Evolutionary conservation across 1,140 invertebrate genomes (phyloP), one percentile per base, ranked within the genome.

Genomic region (Oncopodura yosiiana): DNA sequence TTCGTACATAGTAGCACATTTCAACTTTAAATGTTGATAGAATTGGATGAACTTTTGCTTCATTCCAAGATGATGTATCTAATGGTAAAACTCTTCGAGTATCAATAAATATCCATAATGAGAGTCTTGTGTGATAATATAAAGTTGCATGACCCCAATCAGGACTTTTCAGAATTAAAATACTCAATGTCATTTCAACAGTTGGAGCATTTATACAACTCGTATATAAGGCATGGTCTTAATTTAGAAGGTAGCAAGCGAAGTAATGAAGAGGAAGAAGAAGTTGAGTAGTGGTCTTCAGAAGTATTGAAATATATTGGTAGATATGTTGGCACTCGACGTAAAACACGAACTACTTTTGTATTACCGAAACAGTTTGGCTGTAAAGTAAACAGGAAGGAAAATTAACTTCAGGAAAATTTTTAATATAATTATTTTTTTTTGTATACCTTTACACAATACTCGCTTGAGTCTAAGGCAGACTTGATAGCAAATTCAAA

Each of bases 401-500:
- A n/a, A n/a, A n/a, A n/a, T n/a, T 4, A 53, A 32, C 18, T 27
- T 27, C 6, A 30, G 9, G 23, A 46, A 37, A 45, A 49, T 38
- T 12, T 3, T 9, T 12, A 41, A 56, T 36, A 41, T 9, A 30
- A 39, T 16, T 49, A 30, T 56, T 14, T n/a, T n/a, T 5, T 19
- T 24, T 37, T 26, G 30, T 21, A 52, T 54, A 63, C 58, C 42
- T 63, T 60, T 24, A 57, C 58, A 53, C 62, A 63, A 46, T 60
- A 63, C 52, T 63, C 62, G 12, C 42, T 50, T 2, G 58, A 58
- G 38, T 63, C 58, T 18, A 63, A 44, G 24, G 41, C 38, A 3
- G 58, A 53, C 41, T 63, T 63, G 14, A 63, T 11, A 1, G 49
- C 55, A 46, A 63, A 63, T 49, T 63, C 62, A 49, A 60, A 63